Evolutionary conservation across 1,140 invertebrate species (phyloP).

Genomic region (Glossosoma conforme): DNA sequence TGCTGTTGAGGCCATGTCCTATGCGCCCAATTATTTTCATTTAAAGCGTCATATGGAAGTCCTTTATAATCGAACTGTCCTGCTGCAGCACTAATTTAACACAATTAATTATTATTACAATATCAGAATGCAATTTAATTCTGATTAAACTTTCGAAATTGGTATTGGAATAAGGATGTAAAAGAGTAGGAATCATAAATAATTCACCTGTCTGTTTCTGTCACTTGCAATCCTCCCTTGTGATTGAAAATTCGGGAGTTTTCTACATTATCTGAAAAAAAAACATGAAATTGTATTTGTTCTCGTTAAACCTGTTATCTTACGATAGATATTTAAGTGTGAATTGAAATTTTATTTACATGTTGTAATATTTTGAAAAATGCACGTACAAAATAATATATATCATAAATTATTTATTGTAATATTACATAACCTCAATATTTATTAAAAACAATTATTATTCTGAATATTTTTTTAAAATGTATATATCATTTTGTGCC

Average conservation of each 20-base stretch:
- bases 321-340: too few species aligned
- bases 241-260: conserved; percentile 59
- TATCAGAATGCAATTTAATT: too few species aligned
- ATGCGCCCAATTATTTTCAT: conserved; percentile 27
- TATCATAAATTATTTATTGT: background rate
- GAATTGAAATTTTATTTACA: background rate
- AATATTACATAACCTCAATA: background rate
- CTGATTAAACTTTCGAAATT: too few species aligned
- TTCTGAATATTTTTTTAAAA: too few species aligned
- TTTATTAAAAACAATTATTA: background rate
- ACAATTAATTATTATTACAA: too few species aligned
- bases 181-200: too few species aligned
- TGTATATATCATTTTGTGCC: background rate
- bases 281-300: too few species aligned
- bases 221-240: conserved; percentile 57
- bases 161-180: too few species aligned
- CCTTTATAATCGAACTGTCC: conserved; percentile 27
- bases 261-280: conserved; percentile 33
- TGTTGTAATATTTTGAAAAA: background rate
- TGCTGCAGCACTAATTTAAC: conserved; percentile 20
- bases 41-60: conserved; percentile 24
- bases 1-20: conserved; percentile 24
- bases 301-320: too few species aligned
- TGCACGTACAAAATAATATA: background rate
- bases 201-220: conserved; percentile 47